Conservation (phyloP, 2,113 vertebrate species). For the Amblyornis subalaris region DNA sequence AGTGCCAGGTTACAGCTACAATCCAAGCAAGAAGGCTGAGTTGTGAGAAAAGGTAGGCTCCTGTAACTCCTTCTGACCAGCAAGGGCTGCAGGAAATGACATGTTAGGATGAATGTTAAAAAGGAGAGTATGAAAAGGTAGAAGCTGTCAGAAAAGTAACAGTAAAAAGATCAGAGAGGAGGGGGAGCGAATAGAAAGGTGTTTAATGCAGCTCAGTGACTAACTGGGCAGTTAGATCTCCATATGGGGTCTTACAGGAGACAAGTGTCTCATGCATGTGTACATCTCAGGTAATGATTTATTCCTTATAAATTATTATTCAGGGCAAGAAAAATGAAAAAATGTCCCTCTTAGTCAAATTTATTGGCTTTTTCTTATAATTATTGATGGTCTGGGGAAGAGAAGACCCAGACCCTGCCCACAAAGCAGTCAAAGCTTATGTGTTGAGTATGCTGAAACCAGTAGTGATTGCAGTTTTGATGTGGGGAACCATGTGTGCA, state of each 20-base stretch:
- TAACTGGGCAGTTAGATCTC: neutral
- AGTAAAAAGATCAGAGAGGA: neutral
- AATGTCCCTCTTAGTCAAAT: neutral
- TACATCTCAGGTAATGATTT: neutral
- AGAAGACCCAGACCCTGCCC: neutral
- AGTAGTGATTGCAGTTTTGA: neutral
- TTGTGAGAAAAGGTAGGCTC: neutral
- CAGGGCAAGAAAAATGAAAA: neutral
- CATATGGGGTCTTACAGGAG: neutral
- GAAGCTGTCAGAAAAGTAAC: neutral
- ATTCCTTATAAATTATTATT: neutral
- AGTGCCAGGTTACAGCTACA: neutral
- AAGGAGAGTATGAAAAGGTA: neutral
- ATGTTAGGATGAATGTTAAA: neutral
- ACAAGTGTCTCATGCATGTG: neutral
- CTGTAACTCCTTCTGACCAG: neutral
- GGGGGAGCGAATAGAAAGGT: neutral
- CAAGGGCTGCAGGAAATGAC: neutral
- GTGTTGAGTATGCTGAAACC: neutral
- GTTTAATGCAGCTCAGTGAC: neutral
- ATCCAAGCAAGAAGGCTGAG: neutral
- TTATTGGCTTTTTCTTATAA: neutral
- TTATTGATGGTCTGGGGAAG: neutral
- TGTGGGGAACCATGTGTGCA: accelerated
- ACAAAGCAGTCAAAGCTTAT: neutral